Evolutionary conservation across 1,140 invertebrate species (phyloP).

Genomic region (Drosophila prosaltans): DNA sequence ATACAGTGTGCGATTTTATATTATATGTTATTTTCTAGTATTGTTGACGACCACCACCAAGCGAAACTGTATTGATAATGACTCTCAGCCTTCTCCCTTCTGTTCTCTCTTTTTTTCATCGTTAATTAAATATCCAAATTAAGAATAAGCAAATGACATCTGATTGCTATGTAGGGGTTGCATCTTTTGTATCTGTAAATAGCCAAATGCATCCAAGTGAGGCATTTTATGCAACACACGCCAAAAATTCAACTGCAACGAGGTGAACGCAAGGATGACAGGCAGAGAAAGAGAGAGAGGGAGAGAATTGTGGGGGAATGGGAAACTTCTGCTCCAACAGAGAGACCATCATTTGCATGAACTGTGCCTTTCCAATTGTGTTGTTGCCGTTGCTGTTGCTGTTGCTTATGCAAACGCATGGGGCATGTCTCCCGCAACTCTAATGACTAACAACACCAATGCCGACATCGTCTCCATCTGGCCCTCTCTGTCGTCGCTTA

Average conservation of each 20-base stretch:
- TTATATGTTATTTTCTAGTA: background rate
- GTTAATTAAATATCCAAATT: slow-evolving; percentile 72
- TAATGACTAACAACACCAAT: slow-evolving; percentile 59
- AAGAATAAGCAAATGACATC: slow-evolving; percentile 60
- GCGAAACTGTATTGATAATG: slow-evolving; percentile 10
- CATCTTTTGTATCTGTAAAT: slow-evolving; percentile 60
- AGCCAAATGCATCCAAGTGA: slow-evolving; percentile 64
- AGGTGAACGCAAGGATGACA: background rate
- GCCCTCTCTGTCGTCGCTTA: slow-evolving; percentile 25
- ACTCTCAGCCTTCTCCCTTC: slow-evolving; percentile 5
- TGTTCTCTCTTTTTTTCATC: background rate
- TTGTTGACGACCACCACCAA: slow-evolving; percentile 43
- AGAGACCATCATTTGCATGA: slow-evolving; percentile 58
- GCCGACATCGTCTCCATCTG: slow-evolving; percentile 32
- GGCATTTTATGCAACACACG: slow-evolving; percentile 77
- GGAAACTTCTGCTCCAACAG: slow-evolving; percentile 15
- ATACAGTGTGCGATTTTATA: slow-evolving; percentile 5
- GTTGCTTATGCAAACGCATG: slow-evolving; percentile 76
- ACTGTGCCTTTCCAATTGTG: slow-evolving; percentile 28
- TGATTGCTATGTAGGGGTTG: slow-evolving; percentile 71
- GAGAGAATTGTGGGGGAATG: background rate
- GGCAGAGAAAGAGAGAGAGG: slow-evolving; percentile 18
- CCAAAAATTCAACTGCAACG: slow-evolving; percentile 46
- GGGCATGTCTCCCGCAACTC: slow-evolving; percentile 79
- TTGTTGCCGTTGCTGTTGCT: slow-evolving; percentile 42